Base-by-base conservation (phyloP, 2,888 invertebrate genomes). In the Macrophya annulata region DNA sequence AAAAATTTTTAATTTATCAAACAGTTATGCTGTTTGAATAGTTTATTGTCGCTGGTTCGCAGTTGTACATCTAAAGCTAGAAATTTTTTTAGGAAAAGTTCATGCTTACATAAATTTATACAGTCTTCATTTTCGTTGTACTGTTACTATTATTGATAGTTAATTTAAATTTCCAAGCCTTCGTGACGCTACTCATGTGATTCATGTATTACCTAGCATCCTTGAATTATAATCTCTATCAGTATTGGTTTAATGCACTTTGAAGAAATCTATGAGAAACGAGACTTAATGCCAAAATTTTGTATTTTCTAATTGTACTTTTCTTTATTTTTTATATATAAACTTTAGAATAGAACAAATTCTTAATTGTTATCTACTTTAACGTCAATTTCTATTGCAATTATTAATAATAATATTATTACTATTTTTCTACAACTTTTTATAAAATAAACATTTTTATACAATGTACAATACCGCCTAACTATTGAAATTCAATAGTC, bases 401-500 rank as follows among this genome's bases (percentile, higher is more conserved):
- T 79, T 59, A 79, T 79, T 21, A 37, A 45, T 55, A 79, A 15
- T 55, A 79, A 40, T 59, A 55, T 40, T 79, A 79, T 40, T 79
- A 79, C 59, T 59, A 59, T 79, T 79, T 79, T 79, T 79, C 37
- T 79, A 79, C 79, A 21, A 59, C 79, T 79, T 79, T 79, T 59
- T 59, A 48, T 43, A 59, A 40, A 62, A 77, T 77, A 79, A 79
- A 79, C 48, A 79, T 37, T 79, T 31, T 59, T 17, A 51, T 79
- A 21, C 12, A 77, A 77, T 31, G 25, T 37, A 17, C 21, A 74
- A 45, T 45, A 45, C n/a, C 8, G 31, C 17, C 21, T 6, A 71
- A 6, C 40, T 40, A 31, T n/a, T 71, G 37, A 40, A 40, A 71
- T n/a, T 40, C 40, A n/a, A 17, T 40, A 40, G n/a, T 9, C 40